Evolutionary conservation across 2,797 vertebrate species (phyloP), one percentile per base, ranked within the genome.

Genomic region (Anomalospiza imberbis): DNA sequence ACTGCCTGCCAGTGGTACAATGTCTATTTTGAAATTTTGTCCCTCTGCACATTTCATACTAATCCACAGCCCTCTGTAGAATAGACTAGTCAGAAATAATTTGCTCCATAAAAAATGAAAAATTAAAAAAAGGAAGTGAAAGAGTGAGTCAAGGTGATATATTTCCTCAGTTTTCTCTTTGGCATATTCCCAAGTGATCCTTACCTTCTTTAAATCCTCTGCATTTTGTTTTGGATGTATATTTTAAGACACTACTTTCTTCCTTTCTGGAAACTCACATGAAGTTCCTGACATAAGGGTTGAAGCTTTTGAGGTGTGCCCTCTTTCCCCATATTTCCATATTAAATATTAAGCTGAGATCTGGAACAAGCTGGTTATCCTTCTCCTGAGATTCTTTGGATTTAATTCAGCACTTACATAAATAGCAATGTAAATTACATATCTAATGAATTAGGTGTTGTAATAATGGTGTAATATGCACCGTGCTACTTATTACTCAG

Each of bases 381-480:
- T 47, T 93, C 76, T 72, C 84, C 61, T 66, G 65, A 72, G 66
- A 75, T 92, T 62, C 65, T 74, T 67, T 66, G 48, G 50, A 83
- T 95, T 88, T 93, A 95, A 89, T 92, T 95, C 71, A 88, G 21
- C 29, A 42, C 61, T 87, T 84, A 78, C 6, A 91, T 85, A 93
- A 91, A 88, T 62, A 89, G 44, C 47, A 91, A 89, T 75, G 58
- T 75, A 94, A 97, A 93, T 95, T 93, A 88, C 10, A 17, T 79
- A 65, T 80, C 62, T 93, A 80, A 62, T 65, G 72, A 93, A 89
- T 89, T 94, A 91, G 31, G 17, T 78, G 22, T 53, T 85, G 76
- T 92, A 95, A 92, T 91, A 95, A 74, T 75, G 32, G 58, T 83
- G 55, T 85, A 92, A 94, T 94, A 77, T 62, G 62, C 51, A 62